These are phyloP conservation scores for Abramis brama DNA, from an alignment of 2,113 vertebrate species.

Conservation along the genomic window DNA sequence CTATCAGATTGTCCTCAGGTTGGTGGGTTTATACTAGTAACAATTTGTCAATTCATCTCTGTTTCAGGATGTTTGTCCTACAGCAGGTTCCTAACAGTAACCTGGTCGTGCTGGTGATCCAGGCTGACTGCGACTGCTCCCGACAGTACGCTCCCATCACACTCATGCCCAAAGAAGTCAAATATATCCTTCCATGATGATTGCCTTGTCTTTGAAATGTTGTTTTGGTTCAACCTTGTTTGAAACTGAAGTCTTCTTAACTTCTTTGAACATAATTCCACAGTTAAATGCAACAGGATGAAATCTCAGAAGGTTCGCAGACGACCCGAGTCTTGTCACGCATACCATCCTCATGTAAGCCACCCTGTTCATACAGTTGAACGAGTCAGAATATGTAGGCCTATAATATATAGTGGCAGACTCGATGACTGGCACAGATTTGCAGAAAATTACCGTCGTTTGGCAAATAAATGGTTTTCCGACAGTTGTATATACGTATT, in stretches of 20 bases:
- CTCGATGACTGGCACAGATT: too few species aligned
- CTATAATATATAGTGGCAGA: too few species aligned
- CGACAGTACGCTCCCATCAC: slow-evolving; percentile 80
- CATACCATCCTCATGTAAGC: slow-evolving; percentile 89
- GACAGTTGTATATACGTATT: too few species aligned
- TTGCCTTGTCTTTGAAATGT: not conserved
- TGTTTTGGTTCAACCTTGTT: not conserved
- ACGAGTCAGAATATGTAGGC: too few species aligned
- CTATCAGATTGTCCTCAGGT: not conserved
- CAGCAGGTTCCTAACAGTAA: slow-evolving; percentile 87
- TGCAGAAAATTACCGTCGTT: too few species aligned
- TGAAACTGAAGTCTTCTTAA: slow-evolving; percentile 71
- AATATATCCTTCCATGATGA: slow-evolving; percentile 89
- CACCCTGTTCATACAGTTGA: slow-evolving; percentile 13
- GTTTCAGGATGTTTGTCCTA: slow-evolving; percentile 89
- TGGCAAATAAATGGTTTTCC: too few species aligned
- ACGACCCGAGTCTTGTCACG: slow-evolving; percentile 87
- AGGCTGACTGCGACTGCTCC: slow-evolving; percentile 88
- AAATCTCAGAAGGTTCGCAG: slow-evolving; percentile 92
- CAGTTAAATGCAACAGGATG: slow-evolving; percentile 93
- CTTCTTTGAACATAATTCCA: slow-evolving; percentile 86
- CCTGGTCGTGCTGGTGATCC: slow-evolving; percentile 86
- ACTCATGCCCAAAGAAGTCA: slow-evolving; percentile 85
- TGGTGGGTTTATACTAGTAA: not conserved
- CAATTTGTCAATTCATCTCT: not conserved